These are phyloP conservation scores for Reticulitermes speratus DNA, from an alignment of 1,140 invertebrate genomes.

Conservation along the genomic window DNA sequence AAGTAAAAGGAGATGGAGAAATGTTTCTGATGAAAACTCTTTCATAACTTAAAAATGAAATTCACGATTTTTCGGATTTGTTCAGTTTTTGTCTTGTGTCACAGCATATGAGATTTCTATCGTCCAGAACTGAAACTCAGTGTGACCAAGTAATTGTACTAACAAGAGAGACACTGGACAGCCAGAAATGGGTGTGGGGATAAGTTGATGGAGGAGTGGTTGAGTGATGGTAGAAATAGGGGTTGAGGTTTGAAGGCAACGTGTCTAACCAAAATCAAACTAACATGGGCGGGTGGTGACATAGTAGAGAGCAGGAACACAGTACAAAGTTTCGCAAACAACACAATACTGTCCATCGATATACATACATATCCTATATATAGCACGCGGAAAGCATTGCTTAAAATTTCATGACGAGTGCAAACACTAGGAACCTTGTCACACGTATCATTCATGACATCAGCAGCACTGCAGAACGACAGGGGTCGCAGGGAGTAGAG, in stretches of 20 bases:
- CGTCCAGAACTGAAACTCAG: no score
- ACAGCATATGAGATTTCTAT: no score
- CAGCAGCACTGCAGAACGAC: not conserved
- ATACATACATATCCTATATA: constrained; percentile 5
- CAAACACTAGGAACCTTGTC: constrained; percentile 21
- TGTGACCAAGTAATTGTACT: not conserved
- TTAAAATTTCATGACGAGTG: constrained; percentile 27
- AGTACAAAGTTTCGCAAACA: constrained; percentile 16
- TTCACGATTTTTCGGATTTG: no score
- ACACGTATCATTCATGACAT: constrained; percentile 28
- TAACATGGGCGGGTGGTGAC: constrained; percentile 1
- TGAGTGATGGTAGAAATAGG: constrained; percentile 3
- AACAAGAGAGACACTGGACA: not conserved
- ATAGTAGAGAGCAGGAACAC: not conserved
- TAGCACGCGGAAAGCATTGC: constrained; percentile 17
- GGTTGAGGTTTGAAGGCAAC: not conserved
- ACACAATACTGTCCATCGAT: not conserved
- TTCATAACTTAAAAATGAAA: no score
- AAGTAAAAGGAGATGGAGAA: no score
- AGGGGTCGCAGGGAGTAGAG: not conserved
- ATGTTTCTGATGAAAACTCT: no score
- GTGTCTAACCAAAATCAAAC: constrained; percentile 11
- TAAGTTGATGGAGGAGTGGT: not conserved
- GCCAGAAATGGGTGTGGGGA: not conserved
- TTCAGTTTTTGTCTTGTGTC: no score